Base-by-base conservation (phyloP, 2,888 invertebrate genomes). In the Xestia sexstrigata region DNA sequence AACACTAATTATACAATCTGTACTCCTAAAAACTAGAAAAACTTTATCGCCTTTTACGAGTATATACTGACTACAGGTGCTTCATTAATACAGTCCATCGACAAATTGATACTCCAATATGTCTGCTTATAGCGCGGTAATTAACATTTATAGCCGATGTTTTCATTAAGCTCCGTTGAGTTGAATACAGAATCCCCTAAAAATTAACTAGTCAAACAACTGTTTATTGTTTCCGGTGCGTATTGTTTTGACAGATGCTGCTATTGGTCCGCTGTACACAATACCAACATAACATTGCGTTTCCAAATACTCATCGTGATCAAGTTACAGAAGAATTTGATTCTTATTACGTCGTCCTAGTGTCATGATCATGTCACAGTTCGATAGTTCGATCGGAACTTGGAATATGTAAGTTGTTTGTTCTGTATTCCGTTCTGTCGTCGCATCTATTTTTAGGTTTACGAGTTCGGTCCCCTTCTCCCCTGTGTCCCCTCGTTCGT, bases 361-460 rank as follows among this genome's bases (percentile, higher is more conserved):
- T 83, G 87, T 81, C 73, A 76, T 84, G 78, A 82, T 87, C 83
- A 71, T 76, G 71, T 79, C 78, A 83, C 83, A 82, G 77, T 86
- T 84, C 71, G 75, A 79, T 83, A 87, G 83, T 83, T 87, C 67
- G 42, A 74, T 66, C 78, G 78, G 86, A n/a, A n/a, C n/a, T n/a
- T n/a, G n/a, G n/a, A 76, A 83, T 75, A 84, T 80, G 86, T 87
- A 83, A 81, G 81, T 80, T 79, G 85, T 85, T 86, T 81, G 86
- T 82, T 89, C 89, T 89, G 86, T 89, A 87, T 87, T 79, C 91
- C 93, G 92, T 91, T 90, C 91, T 93, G 93, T 93, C 91, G 92
- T 90, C 91, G 91, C 89, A 89, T 93, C 93, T 96, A 96, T 96
- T 95, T 96, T 94, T 95, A 95, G 93, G 93, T 96, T 95, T 95